These are phyloP conservation scores for Troides helena DNA, from an alignment of 2,888 invertebrate genomes.

Conservation along the genomic window DNA sequence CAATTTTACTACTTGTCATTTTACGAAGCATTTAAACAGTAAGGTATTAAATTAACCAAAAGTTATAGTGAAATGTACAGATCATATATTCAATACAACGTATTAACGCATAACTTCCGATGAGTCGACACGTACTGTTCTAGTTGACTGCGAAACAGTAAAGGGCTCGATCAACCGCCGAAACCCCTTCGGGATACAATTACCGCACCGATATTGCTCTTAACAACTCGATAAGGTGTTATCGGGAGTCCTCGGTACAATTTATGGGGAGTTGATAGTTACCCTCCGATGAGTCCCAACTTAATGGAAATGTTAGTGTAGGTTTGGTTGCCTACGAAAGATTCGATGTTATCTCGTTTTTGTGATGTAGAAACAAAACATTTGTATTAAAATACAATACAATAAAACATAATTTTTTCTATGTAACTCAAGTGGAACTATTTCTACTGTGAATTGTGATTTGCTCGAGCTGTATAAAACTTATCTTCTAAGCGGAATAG, in stretches of 20 bases:
- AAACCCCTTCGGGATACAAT: conserved; percentile 60
- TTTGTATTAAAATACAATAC: no score
- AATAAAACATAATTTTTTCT: no score
- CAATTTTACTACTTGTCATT: no score
- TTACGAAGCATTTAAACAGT: no score
- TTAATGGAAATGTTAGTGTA: conserved; percentile 34
- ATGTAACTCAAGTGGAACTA: no score
- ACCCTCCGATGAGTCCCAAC: conserved; percentile 54
- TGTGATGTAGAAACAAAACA: no score
- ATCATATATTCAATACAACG: conserved; percentile 15
- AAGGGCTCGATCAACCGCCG: conserved; percentile 54
- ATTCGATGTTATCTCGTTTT: background rate
- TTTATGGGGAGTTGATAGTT: conserved; percentile 71
- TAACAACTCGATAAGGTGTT: conserved; percentile 73
- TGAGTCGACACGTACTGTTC: background rate
- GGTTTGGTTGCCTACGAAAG: conserved; percentile 10
- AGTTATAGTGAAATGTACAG: no score
- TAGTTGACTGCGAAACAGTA: conserved; percentile 37
- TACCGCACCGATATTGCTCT: conserved; percentile 67
- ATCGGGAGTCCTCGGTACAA: conserved; percentile 63
- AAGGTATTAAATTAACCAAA: no score
- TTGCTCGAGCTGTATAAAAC: no score
- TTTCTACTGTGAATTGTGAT: background rate
- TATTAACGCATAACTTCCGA: conserved; percentile 33
- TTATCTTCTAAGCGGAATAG: no score